Conservation (phyloP, 2,113 vertebrate species). For the Laticauda colubrina region DNA sequence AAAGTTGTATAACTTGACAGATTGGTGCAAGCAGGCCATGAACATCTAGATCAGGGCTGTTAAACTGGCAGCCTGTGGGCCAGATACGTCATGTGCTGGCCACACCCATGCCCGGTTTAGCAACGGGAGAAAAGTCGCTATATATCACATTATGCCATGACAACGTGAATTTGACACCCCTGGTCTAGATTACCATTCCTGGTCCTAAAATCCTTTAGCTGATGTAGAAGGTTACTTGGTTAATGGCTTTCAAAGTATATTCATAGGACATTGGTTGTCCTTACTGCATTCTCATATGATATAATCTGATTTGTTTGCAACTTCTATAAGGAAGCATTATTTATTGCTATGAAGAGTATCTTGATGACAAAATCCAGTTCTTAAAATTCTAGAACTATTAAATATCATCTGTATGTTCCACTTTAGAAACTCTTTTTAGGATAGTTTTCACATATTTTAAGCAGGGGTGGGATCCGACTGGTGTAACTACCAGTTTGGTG, state of each 20-base stretch:
- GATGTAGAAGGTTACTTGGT: background rate
- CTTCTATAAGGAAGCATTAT: background rate
- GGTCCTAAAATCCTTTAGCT: background rate
- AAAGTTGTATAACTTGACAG: background rate
- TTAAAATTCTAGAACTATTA: background rate
- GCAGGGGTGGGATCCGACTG: no score
- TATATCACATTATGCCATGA: no score
- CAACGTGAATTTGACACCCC: no score
- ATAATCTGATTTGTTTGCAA: background rate
- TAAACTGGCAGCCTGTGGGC: no score
- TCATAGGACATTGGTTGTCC: no score
- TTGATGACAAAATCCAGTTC: rapidly evolving
- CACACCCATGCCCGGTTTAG: no score
- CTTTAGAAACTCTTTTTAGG: background rate
- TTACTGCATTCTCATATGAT: background rate
- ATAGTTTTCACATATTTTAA: background rate
- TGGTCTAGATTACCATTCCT: background rate
- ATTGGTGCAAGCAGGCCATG: background rate
- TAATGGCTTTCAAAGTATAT: background rate
- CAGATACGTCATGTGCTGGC: no score
- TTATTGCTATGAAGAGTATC: background rate
- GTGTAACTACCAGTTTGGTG: no score
- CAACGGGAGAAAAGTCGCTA: no score
- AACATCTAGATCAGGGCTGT: background rate
- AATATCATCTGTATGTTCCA: background rate